Percentiles rank a stretch among this genome's conserved stretches.
These are phyloP conservation scores for Oreochromis tanganicae DNA, from an alignment of 2,113 vertebrate genomes.

Conservation along the genomic window DNA sequence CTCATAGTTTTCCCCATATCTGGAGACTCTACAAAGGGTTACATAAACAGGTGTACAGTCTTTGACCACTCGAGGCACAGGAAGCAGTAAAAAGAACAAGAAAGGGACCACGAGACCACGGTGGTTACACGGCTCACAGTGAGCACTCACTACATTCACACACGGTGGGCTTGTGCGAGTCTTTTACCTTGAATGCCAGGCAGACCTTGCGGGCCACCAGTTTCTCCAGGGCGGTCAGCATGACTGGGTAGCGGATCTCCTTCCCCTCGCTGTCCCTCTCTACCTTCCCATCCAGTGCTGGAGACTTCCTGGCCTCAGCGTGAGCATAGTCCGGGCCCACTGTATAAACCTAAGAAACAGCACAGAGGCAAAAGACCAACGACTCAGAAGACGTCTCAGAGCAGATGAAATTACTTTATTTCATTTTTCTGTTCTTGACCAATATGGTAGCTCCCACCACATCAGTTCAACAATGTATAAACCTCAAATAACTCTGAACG, in stretches of 20 bases:
- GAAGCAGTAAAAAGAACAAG: not conserved
- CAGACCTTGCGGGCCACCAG: constrained; percentile 97
- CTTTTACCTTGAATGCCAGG: constrained; percentile 89
- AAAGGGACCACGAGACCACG: not conserved
- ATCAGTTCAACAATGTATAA: not conserved
- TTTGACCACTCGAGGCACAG: not conserved
- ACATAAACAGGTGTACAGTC: not conserved
- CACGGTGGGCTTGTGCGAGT: not conserved
- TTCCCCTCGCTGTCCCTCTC: constrained; percentile 96
- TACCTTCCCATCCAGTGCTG: constrained; percentile 93
- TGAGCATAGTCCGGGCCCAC: constrained; percentile 96
- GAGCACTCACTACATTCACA: not conserved
- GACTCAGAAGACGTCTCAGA: not conserved
- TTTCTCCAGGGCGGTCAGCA: constrained; percentile 97
- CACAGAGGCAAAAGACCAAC: not conserved
- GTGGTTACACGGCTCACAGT: not conserved
- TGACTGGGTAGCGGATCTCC: constrained; percentile 95
- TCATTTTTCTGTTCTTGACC: not conserved
- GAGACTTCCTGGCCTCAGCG: constrained; percentile 94
- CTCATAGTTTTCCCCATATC: not conserved
- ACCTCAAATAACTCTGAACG: not conserved
- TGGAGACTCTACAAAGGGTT: not conserved
- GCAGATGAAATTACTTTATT: not conserved
- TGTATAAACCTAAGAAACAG: constrained; percentile 84
- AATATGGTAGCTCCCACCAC: not conserved